phyloP scores from a whole-genome alignment of 2,113 vertebrate species.

The Heterocephalus glaber region DNA sequence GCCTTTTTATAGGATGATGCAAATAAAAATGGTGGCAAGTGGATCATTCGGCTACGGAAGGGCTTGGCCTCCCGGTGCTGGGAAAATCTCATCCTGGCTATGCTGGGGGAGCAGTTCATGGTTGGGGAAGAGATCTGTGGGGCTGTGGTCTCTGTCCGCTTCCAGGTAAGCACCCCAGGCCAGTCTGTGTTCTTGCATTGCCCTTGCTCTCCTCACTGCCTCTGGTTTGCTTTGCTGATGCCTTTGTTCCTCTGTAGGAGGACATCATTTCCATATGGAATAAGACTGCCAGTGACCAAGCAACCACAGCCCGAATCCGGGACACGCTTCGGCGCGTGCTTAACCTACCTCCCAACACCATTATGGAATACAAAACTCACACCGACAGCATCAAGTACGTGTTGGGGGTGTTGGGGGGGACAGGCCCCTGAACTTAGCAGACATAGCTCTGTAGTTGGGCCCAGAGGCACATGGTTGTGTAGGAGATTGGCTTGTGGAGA shows the following conservation, averaged over 20 bases:
- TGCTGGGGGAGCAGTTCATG: slow-evolving; percentile 91
- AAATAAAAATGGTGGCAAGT: slow-evolving; percentile 92
- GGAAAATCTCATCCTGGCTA: slow-evolving; percentile 91
- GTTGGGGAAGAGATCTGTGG: slow-evolving; percentile 91
- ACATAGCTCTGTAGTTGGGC: slow-evolving; percentile 49
- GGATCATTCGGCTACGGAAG: slow-evolving; percentile 91
- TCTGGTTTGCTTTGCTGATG: slow-evolving; percentile 44
- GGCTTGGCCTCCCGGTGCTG: slow-evolving; percentile 90
- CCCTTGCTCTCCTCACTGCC: background rate
- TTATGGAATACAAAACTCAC: slow-evolving; percentile 93
- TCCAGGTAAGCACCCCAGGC: slow-evolving; percentile 84
- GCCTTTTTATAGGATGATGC: slow-evolving; percentile 87
- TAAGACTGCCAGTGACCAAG: slow-evolving; percentile 92
- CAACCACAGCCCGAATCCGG: slow-evolving; percentile 90
- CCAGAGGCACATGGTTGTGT: slow-evolving; percentile 17
- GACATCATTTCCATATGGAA: slow-evolving; percentile 93
- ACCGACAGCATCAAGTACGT: slow-evolving; percentile 93
- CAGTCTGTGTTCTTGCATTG: too few species aligned
- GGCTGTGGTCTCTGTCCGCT: slow-evolving; percentile 90
- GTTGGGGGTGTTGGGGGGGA: slow-evolving; percentile 56
- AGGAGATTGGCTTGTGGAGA: background rate
- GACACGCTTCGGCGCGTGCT: slow-evolving; percentile 90
- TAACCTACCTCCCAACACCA: slow-evolving; percentile 92
- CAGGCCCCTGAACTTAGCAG: slow-evolving; percentile 67
- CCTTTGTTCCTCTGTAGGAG: slow-evolving; percentile 81